phyloP scores from a whole-genome alignment of 2,888 invertebrate species.

The Spatulosminthurus flaviceps region DNA sequence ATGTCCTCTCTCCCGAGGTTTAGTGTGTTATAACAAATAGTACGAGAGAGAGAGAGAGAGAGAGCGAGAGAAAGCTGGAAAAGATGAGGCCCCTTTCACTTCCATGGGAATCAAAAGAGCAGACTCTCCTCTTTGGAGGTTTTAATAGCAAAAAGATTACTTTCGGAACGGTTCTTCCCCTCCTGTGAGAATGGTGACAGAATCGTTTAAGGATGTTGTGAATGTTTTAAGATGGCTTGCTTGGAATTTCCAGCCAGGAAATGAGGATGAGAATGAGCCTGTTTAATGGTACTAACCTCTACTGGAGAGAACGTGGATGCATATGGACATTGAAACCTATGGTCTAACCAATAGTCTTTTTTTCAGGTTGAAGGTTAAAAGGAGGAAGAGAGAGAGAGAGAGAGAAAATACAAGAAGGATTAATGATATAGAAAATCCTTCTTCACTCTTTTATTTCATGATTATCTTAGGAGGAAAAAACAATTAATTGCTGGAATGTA shows the following conservation, averaged over 20 bases:
- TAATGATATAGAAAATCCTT: constrained; percentile 35
- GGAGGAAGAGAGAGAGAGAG: not conserved
- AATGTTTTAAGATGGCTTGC: constrained; percentile 38
- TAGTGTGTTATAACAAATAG: too few relatives aligned
- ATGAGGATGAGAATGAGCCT: constrained; percentile 37
- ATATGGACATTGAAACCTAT: constrained; percentile 30
- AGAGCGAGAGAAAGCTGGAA: too few relatives aligned
- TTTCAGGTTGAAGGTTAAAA: too few relatives aligned
- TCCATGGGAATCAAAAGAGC: too few relatives aligned
- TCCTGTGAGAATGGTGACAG: constrained; percentile 30
- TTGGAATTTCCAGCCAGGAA: constrained; percentile 36
- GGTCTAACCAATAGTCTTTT: not conserved
- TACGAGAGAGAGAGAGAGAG: too few relatives aligned
- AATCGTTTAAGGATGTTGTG: constrained; percentile 39
- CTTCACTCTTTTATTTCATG: constrained; percentile 32
- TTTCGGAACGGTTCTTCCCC: too few relatives aligned
- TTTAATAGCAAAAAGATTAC: too few relatives aligned
- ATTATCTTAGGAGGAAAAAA: constrained; percentile 28
- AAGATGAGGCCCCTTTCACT: too few relatives aligned
- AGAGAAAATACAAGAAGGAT: constrained; percentile 11
- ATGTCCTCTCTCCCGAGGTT: too few relatives aligned
- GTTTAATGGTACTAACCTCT: constrained; percentile 29
- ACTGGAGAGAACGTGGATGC: not conserved
- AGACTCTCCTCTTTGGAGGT: too few relatives aligned
- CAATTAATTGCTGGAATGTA: constrained; percentile 31